Conservation (phyloP, 1,140 invertebrate species). For the Amyelois transitella region DNA sequence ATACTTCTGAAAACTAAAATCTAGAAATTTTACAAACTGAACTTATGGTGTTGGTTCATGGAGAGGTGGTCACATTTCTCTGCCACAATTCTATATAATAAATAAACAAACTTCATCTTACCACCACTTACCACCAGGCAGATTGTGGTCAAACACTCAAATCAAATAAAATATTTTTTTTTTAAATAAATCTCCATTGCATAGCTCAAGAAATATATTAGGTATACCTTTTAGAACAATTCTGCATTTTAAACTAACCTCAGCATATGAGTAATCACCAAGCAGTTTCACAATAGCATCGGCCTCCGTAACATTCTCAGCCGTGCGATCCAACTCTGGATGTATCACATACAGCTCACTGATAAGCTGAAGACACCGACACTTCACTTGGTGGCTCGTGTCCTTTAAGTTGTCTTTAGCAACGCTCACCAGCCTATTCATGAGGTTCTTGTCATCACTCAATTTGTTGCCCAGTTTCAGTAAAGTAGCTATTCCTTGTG, state of each 20-base stretch:
- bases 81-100: too few relatives aligned
- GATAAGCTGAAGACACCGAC: constrained; percentile 85
- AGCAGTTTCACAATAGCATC: constrained; percentile 80
- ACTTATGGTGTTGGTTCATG: too few relatives aligned
- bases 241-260: constrained; percentile 36
- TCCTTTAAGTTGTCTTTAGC: constrained; percentile 82
- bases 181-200: too few relatives aligned
- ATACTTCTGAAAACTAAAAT: too few relatives aligned
- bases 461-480: constrained; percentile 78
- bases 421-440: constrained; percentile 72
- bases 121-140: too few relatives aligned
- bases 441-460: constrained; percentile 66
- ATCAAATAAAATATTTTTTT: too few relatives aligned
- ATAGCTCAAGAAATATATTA: not conserved
- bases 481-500: constrained; percentile 83
- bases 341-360: constrained; percentile 76
- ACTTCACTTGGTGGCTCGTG: constrained; percentile 85
- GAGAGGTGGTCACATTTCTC: too few relatives aligned
- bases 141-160: too few relatives aligned
- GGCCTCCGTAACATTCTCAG: constrained; percentile 70
- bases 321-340: constrained; percentile 58
- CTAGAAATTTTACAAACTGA: too few relatives aligned
- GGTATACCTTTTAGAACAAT: not conserved
- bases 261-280: constrained; percentile 87
- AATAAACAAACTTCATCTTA: too few relatives aligned